Evolutionary conservation across 2,888 invertebrate genomes (phyloP).

Genomic region (Drosophila neotestacea): DNA sequence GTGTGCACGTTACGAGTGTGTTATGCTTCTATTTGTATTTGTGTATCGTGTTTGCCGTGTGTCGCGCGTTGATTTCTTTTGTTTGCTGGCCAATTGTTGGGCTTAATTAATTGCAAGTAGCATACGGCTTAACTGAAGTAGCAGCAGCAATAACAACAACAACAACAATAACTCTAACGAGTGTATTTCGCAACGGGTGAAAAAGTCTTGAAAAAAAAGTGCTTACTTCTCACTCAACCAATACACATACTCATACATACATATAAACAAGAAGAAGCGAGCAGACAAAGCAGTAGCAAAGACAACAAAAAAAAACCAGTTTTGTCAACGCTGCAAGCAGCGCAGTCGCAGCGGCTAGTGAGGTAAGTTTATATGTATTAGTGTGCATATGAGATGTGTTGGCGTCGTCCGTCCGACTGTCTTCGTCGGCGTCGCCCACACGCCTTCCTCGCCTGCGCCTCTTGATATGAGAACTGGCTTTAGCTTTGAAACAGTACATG

Average conservation of each 20-base stretch:
- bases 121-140: conserved; percentile 47
- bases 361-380: conserved; percentile 55
- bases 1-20: conserved; percentile 35
- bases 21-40: conserved; percentile 52
- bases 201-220: conserved; percentile 58
- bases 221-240: conserved; percentile 44
- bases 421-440: conserved; percentile 32
- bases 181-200: conserved; percentile 63
- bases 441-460: conserved; percentile 18
- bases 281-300: conserved; percentile 33
- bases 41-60: conserved; percentile 57
- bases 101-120: conserved; percentile 73
- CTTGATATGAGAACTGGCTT: conserved; percentile 58
- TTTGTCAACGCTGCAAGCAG: conserved; percentile 68
- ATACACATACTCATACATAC: conserved; percentile 9
- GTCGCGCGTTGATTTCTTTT: conserved; percentile 69
- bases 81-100: conserved; percentile 72
- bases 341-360: conserved; percentile 71
- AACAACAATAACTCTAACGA: conserved; percentile 39
- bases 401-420: conserved; percentile 27
- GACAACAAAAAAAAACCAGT: conserved; percentile 64
- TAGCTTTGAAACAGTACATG: conserved; percentile 39
- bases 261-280: conserved; percentile 25
- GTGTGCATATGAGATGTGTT: conserved; percentile 33
- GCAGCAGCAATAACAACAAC: conserved; percentile 28